A percentile compares a stretch with the other conserved stretches of the same genome.
These are phyloP conservation scores for Mirza zaza DNA, from an alignment of 2,113 vertebrate species.

Conservation along the genomic window DNA sequence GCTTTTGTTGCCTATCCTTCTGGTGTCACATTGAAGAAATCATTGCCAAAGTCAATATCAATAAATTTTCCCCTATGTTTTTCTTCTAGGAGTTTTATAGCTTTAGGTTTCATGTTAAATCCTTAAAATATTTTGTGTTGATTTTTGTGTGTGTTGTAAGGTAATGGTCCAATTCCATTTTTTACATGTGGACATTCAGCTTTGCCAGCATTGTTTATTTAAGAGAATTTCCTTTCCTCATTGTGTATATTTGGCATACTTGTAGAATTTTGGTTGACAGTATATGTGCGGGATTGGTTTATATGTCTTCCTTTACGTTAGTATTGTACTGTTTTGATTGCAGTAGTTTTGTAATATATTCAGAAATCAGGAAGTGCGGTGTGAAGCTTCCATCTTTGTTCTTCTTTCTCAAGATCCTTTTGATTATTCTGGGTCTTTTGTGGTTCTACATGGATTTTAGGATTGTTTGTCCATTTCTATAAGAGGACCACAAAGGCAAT, in stretches of 20 bases:
- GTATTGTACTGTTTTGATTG: background rate
- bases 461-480: background rate
- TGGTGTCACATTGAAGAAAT: background rate
- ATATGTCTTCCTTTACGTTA: background rate
- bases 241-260: no score
- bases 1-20: background rate
- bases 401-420: background rate
- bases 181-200: background rate
- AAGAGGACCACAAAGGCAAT: no score
- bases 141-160: background rate
- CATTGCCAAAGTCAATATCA: background rate
- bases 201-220: background rate
- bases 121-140: background rate
- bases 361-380: background rate
- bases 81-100: background rate
- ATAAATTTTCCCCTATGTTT: background rate
- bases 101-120: background rate
- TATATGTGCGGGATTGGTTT: background rate
- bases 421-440: background rate
- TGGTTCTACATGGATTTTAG: background rate
- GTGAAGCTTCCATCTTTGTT: background rate
- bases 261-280: background rate
- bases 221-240: background rate
- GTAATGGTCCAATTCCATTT: background rate
- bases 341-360: background rate